Percentiles rank a stretch among this genome's conserved stretches.
phyloP scores from a whole-genome alignment of 2,888 invertebrate species.

The Nezara viridula region DNA sequence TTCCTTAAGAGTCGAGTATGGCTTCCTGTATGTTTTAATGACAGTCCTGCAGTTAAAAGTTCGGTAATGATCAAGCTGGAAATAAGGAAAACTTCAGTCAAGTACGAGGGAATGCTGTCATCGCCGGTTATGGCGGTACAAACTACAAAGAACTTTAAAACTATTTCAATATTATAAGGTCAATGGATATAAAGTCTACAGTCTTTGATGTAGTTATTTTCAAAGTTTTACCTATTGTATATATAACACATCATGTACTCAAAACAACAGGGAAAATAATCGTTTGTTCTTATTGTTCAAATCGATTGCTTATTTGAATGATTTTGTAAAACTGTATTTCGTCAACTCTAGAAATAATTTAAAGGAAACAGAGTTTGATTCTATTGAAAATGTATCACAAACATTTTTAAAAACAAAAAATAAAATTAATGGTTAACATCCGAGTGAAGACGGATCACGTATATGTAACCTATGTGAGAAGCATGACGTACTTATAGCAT shows the following conservation, averaged over 20 bases:
- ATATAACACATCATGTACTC: not conserved
- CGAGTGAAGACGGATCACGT: no score
- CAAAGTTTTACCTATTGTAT: not conserved
- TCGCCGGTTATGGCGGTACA: not conserved
- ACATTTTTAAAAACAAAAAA: no score
- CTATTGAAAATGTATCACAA: no score
- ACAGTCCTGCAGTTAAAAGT: not conserved
- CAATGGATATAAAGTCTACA: not conserved
- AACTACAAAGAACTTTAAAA: not conserved
- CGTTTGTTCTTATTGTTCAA: no score
- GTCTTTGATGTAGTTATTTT: not conserved
- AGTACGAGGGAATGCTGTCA: not conserved
- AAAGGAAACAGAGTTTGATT: no score
- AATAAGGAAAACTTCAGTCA: not conserved
- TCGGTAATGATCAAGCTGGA: not conserved
- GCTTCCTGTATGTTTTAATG: constrained; percentile 3
- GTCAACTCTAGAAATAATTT: no score
- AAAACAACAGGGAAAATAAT: no score
- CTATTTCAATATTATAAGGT: not conserved
- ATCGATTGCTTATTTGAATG: no score
- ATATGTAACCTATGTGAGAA: no score
- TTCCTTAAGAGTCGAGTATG: not conserved
- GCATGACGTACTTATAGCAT: no score
- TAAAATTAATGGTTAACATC: no score
- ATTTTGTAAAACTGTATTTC: no score